phyloP scores from a whole-genome alignment of 2,888 invertebrate species.

The Crepidodera aurea region DNA sequence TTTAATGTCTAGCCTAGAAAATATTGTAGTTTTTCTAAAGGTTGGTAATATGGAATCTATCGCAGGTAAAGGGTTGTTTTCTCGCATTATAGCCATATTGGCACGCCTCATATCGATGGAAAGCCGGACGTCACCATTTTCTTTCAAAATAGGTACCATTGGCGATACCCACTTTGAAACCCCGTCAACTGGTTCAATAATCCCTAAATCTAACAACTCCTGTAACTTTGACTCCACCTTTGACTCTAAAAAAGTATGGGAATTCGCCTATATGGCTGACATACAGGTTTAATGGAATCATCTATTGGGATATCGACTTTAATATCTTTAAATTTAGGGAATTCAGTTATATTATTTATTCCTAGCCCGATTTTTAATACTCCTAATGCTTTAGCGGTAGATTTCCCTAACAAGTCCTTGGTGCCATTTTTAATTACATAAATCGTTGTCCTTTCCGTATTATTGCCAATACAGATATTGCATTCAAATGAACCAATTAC shows the following conservation, averaged over 20 bases:
- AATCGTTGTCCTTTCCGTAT: conserved; percentile 31
- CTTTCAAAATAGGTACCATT: neutral
- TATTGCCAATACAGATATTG: conserved; percentile 24
- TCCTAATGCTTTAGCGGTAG: conserved; percentile 33
- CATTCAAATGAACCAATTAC: conserved; percentile 41
- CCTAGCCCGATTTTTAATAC: conserved; percentile 24
- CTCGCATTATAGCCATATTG: neutral
- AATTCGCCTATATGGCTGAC: no score
- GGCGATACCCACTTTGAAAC: no score
- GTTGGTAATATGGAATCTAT: neutral
- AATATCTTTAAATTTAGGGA: conserved; percentile 32
- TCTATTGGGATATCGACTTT: neutral
- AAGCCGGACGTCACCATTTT: neutral
- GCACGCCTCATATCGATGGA: neutral
- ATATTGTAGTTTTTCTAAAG: neutral
- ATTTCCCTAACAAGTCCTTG: conserved; percentile 32
- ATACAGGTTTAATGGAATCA: no score
- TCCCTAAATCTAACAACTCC: neutral
- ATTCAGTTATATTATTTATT: conserved; percentile 18
- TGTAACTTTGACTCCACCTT: no score
- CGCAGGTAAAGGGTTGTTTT: neutral
- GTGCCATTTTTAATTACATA: conserved; percentile 35
- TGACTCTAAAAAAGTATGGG: no score
- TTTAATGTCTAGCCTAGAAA: neutral
- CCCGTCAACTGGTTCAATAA: neutral